Evolutionary conservation across 2,888 invertebrate genomes (phyloP), one percentile per base, ranked within the genome.

Genomic region (Drosophila longiperda): DNA sequence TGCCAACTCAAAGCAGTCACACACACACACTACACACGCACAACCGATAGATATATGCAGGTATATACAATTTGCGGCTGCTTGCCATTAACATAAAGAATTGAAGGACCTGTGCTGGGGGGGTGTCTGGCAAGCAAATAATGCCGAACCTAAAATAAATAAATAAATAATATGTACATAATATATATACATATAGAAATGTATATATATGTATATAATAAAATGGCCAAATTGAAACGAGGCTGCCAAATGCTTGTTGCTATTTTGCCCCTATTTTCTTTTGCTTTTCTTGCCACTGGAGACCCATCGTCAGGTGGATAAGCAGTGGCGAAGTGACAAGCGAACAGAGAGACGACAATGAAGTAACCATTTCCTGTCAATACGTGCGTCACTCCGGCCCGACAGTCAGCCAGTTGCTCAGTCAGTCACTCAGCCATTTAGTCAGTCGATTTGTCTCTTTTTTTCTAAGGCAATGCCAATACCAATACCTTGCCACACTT

Each of bases 41-140:
- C n/a, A 38, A 49, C 7, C 52, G 20, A 52, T 11, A 50, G n/a
- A 48, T 52, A 52, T 20, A 42, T 42, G 36, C 34, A 38, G 60
- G 42, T 64, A 71, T 64, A 71, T 77, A 85, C 73, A 86, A 70
- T 82, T 86, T 83, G 88, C 73, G 89, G 85, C 78, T 70, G 49
- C 59, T 58, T 55, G 63, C 71, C 78, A 86, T 86, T 89, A 87
- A 85, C 83, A 87, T 89, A 85, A 87, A 85, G 66, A 73, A 73
- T 12, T 17, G 48, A 52, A 45, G 23, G 48, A 49, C 73, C n/a
- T 75, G 75, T 66, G 69, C 63, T 61, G 72, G 38, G 57, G 72
- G 38, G 57, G 50, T 26, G 29, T 55, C 52, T 23, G 68, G 48
- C 69, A 60, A 52, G 61, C 68, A 60, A 70, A 75, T 67, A 75